These are phyloP conservation scores for Philopedon plagiatum DNA, from an alignment of 2,888 invertebrate genomes.

Conservation along the genomic window DNA sequence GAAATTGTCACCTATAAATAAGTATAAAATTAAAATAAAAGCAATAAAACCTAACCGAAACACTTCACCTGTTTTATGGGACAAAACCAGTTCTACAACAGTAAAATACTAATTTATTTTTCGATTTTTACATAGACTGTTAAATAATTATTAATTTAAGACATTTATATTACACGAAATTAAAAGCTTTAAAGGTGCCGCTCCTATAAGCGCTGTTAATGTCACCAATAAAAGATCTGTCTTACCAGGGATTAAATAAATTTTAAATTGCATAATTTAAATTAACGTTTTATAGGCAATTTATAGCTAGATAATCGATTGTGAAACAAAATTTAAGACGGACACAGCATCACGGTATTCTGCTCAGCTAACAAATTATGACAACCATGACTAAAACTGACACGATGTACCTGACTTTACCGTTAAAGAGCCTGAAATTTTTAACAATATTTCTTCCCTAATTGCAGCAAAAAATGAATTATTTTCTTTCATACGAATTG, in stretches of 20 bases:
- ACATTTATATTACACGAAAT: slow-evolving; percentile 44
- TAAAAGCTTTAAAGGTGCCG: slow-evolving; percentile 42
- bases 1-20: slow-evolving; percentile 12
- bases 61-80: slow-evolving; percentile 25
- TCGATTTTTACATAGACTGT: slow-evolving; percentile 35
- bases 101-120: slow-evolving; percentile 35
- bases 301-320: slow-evolving; percentile 21
- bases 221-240: slow-evolving; percentile 43
- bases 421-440: too few relatives aligned
- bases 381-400: too few relatives aligned
- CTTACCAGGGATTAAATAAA: slow-evolving; percentile 27
- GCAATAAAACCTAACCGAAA: slow-evolving; percentile 10
- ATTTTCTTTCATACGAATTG: too few relatives aligned
- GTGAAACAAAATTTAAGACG: slow-evolving; percentile 15
- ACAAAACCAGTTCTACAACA: slow-evolving; percentile 32
- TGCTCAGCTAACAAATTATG: too few relatives aligned
- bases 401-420: too few relatives aligned
- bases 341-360: too few relatives aligned
- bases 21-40: slow-evolving; percentile 2
- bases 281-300: slow-evolving; percentile 18
- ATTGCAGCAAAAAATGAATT: too few relatives aligned
- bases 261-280: slow-evolving; percentile 38
- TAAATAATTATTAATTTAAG: slow-evolving; percentile 46
- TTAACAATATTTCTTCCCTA: too few relatives aligned
- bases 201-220: slow-evolving; percentile 31